These are phyloP conservation scores for Girardia tigrina DNA, from an alignment of 2,888 invertebrate species.

Conservation along the genomic window DNA sequence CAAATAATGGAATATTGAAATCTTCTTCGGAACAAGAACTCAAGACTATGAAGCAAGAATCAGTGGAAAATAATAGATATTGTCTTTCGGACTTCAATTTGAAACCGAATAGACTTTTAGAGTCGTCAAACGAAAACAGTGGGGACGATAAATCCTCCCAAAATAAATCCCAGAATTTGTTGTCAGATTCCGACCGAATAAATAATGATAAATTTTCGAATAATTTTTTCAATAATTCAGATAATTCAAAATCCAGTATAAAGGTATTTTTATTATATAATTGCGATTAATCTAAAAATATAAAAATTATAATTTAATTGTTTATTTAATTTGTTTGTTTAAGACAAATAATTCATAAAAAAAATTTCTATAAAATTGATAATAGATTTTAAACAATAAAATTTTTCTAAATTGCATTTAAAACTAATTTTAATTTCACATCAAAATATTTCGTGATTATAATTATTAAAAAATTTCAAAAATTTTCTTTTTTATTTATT, in stretches of 20 bases:
- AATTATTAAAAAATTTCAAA: too few species aligned
- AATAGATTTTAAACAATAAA: too few species aligned
- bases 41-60: background rate
- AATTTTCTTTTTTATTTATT: too few species aligned
- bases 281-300: too few species aligned
- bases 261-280: too few species aligned
- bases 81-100: constrained; percentile 1
- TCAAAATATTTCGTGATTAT: too few species aligned
- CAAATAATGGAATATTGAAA: background rate
- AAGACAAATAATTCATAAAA: too few species aligned
- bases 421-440: too few species aligned
- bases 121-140: background rate
- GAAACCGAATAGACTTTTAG: constrained; percentile 11
- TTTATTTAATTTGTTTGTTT: too few species aligned
- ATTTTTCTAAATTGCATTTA: too few species aligned
- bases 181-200: background rate
- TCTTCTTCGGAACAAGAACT: background rate
- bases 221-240: constrained; percentile 14
- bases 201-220: background rate
- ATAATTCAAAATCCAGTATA: background rate
- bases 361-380: too few species aligned
- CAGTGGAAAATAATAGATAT: constrained; percentile 23
- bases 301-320: too few species aligned
- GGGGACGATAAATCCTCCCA: constrained; percentile 8
- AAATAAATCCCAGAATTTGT: constrained; percentile 7